Base-by-base conservation (phyloP, 2,113 vertebrate species). In the Cervus canadensis region DNA sequence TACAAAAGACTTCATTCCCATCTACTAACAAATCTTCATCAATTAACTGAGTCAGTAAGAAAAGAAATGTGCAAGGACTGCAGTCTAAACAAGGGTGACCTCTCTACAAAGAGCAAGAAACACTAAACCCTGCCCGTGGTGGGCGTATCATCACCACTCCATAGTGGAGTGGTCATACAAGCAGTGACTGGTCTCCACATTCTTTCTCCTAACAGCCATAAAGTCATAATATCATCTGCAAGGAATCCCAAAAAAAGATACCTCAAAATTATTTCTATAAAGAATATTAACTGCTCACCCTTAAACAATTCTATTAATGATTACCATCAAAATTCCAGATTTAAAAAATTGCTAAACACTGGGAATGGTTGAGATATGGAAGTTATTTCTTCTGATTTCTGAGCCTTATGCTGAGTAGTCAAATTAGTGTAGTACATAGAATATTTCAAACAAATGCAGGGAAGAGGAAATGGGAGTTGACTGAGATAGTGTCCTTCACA, bases 391-490 rank as follows among this genome's bases (percentile, higher is more conserved):
- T 90, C 17, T 50, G 54, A 94, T 33, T 82, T 93, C n/a, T 89
- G 17, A 90, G 60, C n/a, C 45, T 93, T 76, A 54, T 5, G 2
- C 64, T 86, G 62, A 81, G 43, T 40, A 92, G 7, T 97, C 30
- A 97, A 96, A 98, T 97, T 23, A 60, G 92, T 94, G 86, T 97
- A 96, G 43, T 82, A 97, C 56, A 89, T 16, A 95, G 79, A 40
- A 64, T 76, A 96, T 97, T 97, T 97, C 91, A 98, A 98, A 98
- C 88, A 98, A 98, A 98, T 52, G 40, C 33, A 93, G 62, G 95
- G 81, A 97, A 98, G 95, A 97, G 89, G 92, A 98, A 98, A 98
- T 86, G 85, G 97, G 98, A 97, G 96, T 97, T 98, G 95, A 50
- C 96, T 97, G 87, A 98, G 83, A 2, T 95, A 97, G 89, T 98